These are phyloP conservation scores for Pangasianodon gigas DNA, from an alignment of 2,113 vertebrate species.

Conservation along the genomic window DNA sequence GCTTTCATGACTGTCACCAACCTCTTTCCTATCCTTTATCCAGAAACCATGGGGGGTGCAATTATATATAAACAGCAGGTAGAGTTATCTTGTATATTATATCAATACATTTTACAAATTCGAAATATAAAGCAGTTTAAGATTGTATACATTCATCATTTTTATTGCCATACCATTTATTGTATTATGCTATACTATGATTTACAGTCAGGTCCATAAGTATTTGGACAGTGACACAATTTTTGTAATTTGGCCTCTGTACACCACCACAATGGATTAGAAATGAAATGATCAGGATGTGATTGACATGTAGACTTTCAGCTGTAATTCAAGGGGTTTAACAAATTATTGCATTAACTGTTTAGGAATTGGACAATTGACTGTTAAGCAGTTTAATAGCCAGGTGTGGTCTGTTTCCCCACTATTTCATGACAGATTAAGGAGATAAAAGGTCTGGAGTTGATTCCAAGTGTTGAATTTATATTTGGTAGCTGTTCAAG, in stretches of 20 bases:
- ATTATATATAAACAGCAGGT: neutral
- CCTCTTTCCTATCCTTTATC: neutral
- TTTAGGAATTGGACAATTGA: neutral
- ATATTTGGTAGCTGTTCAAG: neutral
- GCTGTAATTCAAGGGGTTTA: too few species aligned
- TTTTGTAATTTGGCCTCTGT: neutral
- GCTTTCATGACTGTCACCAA: neutral
- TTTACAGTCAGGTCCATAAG: neutral
- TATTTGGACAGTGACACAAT: neutral
- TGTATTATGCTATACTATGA: neutral
- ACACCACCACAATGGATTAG: neutral
- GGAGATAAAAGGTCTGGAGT: neutral
- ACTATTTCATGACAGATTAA: neutral
- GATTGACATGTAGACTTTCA: neutral
- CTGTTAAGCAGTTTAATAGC: neutral
- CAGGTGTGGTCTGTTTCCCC: neutral
- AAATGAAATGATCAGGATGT: neutral
- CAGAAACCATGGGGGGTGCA: neutral
- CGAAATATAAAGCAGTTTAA: neutral
- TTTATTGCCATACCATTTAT: neutral
- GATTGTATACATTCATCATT: neutral
- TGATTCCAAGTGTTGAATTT: neutral
- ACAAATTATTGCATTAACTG: neutral
- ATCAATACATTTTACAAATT: neutral
- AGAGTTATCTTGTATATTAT: neutral